Conservation (phyloP, 2,888 invertebrate species). For the Druceiella hillmani region DNA sequence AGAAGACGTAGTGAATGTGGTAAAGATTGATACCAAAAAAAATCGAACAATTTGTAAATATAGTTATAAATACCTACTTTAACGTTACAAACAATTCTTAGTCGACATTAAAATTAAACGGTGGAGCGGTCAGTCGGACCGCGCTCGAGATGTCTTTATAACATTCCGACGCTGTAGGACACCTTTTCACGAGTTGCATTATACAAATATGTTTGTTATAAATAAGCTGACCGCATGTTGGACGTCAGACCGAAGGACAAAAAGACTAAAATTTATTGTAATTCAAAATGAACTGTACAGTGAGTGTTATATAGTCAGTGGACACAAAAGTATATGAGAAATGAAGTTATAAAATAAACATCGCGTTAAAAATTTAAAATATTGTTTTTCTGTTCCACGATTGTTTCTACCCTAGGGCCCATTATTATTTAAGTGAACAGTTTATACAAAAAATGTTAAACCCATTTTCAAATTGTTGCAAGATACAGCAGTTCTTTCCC, state of each 20-base stretch:
- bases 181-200: constrained; percentile 30
- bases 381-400: no score
- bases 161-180: constrained; percentile 10
- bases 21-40: constrained; percentile 54
- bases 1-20: constrained; percentile 44
- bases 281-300: constrained; percentile 53
- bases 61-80: constrained; percentile 40
- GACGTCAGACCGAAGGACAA: no score
- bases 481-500: no score
- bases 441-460: no score
- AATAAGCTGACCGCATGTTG: constrained; percentile 44
- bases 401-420: no score
- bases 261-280: constrained; percentile 53
- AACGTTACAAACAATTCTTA: constrained; percentile 41
- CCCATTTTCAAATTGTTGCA: no score
- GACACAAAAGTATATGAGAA: constrained; percentile 52
- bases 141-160: no score
- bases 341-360: constrained; percentile 53
- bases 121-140: no score
- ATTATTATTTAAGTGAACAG: no score
- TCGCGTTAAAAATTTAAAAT: constrained; percentile 51
- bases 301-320: constrained; percentile 56
- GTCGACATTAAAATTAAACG: constrained; percentile 43
- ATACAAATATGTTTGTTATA: constrained; percentile 53
- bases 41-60: constrained; percentile 53